Evolutionary conservation across 2,113 vertebrate genomes (phyloP).

Genomic region (Oplegnathus fasciatus): DNA sequence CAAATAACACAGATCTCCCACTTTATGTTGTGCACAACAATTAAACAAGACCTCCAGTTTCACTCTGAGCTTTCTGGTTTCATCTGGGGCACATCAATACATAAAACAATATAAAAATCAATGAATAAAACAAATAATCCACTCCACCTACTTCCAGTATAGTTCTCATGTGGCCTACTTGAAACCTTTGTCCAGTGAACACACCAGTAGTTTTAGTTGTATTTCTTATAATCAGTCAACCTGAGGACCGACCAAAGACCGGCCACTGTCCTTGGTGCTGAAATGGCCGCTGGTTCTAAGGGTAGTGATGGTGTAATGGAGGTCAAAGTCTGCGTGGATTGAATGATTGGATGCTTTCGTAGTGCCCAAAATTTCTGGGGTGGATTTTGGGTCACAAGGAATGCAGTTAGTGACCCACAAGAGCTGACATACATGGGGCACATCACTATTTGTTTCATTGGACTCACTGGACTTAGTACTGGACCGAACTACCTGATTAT

Average conservation of each 20-base stretch:
- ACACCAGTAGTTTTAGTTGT: background rate
- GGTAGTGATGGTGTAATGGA: background rate
- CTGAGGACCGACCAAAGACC: background rate
- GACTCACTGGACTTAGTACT: too few species aligned
- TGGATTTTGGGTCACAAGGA: too few species aligned
- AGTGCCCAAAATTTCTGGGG: too few species aligned
- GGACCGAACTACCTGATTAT: background rate
- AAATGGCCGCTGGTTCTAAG: background rate
- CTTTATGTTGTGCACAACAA: too few species aligned
- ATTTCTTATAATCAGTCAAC: background rate
- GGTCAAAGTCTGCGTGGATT: background rate
- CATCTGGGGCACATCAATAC: background rate
- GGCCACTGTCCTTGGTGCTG: background rate
- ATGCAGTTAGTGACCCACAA: background rate
- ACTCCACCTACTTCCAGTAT: background rate
- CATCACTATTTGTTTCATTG: background rate
- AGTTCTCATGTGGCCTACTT: too few species aligned
- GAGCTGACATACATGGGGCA: background rate
- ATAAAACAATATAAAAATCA: too few species aligned
- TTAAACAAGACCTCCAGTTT: background rate
- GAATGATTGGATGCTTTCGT: background rate
- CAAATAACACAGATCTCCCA: too few species aligned
- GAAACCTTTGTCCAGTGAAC: background rate
- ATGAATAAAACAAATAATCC: background rate
- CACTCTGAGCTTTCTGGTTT: too few species aligned